phyloP scores from a whole-genome alignment of 2,113 vertebrate genomes.

The Cololabis saira region DNA sequence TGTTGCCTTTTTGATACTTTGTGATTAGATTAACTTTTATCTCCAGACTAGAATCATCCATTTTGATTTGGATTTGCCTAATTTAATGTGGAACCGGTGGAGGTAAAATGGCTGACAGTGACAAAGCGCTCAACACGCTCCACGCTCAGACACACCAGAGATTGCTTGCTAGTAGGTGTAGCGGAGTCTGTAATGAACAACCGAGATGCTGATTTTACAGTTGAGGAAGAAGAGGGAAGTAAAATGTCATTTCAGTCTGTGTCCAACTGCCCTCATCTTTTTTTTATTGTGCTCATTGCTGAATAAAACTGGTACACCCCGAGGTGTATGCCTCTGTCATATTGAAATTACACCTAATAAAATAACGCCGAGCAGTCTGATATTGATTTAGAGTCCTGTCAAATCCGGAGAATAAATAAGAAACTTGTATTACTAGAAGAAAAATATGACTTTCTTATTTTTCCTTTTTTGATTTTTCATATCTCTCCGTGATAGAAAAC shows the following conservation, averaged over 20 bases:
- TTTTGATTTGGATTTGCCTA: conserved; percentile 76
- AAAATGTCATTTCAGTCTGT: conserved; percentile 57
- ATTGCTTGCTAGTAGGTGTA: conserved; percentile 57
- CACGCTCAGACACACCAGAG: conserved; percentile 48
- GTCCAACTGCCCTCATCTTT: conserved; percentile 60
- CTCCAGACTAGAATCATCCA: conserved; percentile 67
- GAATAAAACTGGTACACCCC: conserved; percentile 33
- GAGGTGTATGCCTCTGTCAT: conserved; percentile 33
- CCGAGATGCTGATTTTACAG: conserved; percentile 53
- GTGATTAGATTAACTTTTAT: conserved; percentile 67
- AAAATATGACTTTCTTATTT: conserved; percentile 5
- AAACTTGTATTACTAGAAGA: neutral
- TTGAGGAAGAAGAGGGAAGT: conserved; percentile 33
- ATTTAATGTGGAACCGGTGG: conserved; percentile 71
- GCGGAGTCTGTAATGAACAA: conserved; percentile 59
- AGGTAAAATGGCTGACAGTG: conserved; percentile 78
- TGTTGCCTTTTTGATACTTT: conserved; percentile 54
- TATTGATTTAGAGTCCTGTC: conserved; percentile 31
- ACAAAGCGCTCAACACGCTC: conserved; percentile 66
- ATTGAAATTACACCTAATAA: conserved; percentile 44
- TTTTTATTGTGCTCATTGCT: conserved; percentile 18
- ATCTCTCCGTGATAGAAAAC: conserved; percentile 10
- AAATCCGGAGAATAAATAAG: conserved; percentile 12
- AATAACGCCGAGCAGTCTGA: conserved; percentile 42
- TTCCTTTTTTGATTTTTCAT: neutral